These are phyloP conservation scores for Cyprinodon variegatus DNA, from an alignment of 2,113 vertebrate species.

Conservation along the genomic window DNA sequence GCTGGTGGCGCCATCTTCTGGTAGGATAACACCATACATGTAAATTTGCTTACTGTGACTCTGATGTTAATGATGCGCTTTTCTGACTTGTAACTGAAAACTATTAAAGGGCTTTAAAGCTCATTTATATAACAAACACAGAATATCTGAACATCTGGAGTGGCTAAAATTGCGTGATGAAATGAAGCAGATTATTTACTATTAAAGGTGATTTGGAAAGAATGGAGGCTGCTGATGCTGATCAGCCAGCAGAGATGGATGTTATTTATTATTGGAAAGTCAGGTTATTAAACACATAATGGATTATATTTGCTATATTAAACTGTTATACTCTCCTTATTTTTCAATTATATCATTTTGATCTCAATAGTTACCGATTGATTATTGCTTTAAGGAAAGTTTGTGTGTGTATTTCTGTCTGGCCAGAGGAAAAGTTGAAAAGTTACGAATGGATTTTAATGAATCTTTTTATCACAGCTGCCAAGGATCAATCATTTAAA, in stretches of 20 bases:
- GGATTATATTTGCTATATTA: not conserved
- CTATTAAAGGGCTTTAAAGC: constrained; percentile 16
- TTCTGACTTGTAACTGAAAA: constrained; percentile 23
- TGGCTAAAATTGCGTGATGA: constrained; percentile 37
- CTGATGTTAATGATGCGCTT: too few relatives aligned
- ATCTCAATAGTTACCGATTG: not conserved
- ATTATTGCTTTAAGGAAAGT: too few relatives aligned
- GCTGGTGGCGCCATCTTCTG: constrained; percentile 67
- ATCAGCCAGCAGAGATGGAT: constrained; percentile 41
- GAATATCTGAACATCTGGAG: constrained; percentile 45
- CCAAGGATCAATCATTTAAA: too few relatives aligned
- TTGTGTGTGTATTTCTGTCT: too few relatives aligned
- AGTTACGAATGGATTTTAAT: too few relatives aligned
- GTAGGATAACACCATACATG: not conserved
- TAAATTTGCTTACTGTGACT: not conserved
- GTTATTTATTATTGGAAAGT: constrained; percentile 37
- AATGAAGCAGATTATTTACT: constrained; percentile 26
- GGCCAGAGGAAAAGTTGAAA: too few relatives aligned
- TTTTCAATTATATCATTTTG: constrained; percentile 10
- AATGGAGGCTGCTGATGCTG: constrained; percentile 15
- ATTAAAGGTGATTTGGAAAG: constrained; percentile 45
- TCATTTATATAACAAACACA: constrained; percentile 17
- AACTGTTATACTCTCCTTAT: not conserved
- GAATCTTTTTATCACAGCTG: too few relatives aligned
- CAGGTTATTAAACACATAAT: not conserved